Percentiles rank a stretch among this genome's conserved stretches.
Conservation (phyloP, 2,113 vertebrate species). For the Seriola quinqueradiata region DNA sequence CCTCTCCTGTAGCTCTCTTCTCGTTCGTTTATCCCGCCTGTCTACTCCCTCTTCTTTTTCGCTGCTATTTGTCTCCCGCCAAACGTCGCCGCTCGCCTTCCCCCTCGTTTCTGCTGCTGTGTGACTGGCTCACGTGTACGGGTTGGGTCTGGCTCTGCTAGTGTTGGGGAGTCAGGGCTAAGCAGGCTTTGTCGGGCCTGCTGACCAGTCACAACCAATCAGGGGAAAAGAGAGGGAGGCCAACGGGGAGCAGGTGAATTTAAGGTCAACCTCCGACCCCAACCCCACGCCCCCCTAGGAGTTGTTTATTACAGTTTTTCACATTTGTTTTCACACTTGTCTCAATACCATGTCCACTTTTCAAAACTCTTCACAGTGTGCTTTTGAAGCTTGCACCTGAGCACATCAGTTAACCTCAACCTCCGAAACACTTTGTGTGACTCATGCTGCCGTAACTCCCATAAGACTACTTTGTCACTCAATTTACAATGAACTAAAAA, state of each 20-base stretch:
- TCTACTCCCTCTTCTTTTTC: conserved; percentile 11
- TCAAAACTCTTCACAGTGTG: too few relatives aligned
- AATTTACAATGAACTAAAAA: too few relatives aligned
- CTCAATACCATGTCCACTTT: too few relatives aligned
- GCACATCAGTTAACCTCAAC: too few relatives aligned
- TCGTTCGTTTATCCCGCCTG: conserved; percentile 49
- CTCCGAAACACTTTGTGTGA: too few relatives aligned
- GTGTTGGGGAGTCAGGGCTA: conserved; percentile 34
- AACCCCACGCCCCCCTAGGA: neutral
- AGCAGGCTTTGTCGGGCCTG: conserved; percentile 29
- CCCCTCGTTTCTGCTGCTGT: conserved; percentile 36
- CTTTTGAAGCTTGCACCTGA: too few relatives aligned
- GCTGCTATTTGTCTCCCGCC: conserved; percentile 37
- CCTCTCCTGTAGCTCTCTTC: conserved; percentile 47
- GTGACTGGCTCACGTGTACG: conserved; percentile 54
- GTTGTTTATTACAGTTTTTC: too few relatives aligned
- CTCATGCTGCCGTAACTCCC: too few relatives aligned
- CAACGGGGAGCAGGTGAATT: conserved; percentile 61
- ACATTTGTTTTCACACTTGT: too few relatives aligned
- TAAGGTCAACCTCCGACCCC: conserved; percentile 36
- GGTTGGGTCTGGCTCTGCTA: conserved; percentile 34
- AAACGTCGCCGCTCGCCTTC: conserved; percentile 52
- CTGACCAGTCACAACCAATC: conserved; percentile 65
- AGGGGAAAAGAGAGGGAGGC: conserved; percentile 32
- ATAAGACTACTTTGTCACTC: too few relatives aligned